Evolutionary conservation across 2,888 invertebrate species (phyloP), one percentile per base, ranked within the genome.

Genomic region (Bombylius discolor): DNA sequence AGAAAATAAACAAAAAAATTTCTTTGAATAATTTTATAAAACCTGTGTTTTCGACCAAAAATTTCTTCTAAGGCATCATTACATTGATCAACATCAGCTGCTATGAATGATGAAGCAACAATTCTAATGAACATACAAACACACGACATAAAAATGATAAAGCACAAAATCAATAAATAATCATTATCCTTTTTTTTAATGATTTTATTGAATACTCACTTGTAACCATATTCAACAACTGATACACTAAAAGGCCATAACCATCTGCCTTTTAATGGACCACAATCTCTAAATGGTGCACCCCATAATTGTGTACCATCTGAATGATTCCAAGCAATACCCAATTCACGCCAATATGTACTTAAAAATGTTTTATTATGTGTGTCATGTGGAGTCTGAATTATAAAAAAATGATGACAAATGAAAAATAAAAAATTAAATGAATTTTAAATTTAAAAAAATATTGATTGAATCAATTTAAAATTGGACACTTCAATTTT

Each of bases 71-170:
- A 79, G 36, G 78, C 76, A 58, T 81, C 80, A 66, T 86, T 85
- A 72, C 89, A 90, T 59, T 85, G 86, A 72, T 89, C 78, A 61
- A 86, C 76, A 59, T 83, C 76, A 68, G 70, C 79, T 60, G 74
- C 73, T 56, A 80, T 77, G 66, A 81, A 83, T 11, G 82, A 72
- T 44, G 81, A 81, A 5, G 82, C 81, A 34, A 81, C 81, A 58
- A 81, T 81, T 65, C 82, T 77, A 61, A 36, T 52, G 51, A 33
- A 8, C 49, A 14, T 5, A 23, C 23, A 23, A 23, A 23, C 23
- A 61, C 52, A 49, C 49, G 13, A 50, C 45, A 45, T 33, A 44
- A 55, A 56, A 44, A 47, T 44, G n/a, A 3, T 1, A 23, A 23
- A 23, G 3, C 2, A 1, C 1, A 23, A 23, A 23, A 23, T 3